These are phyloP conservation scores for Mya arenaria DNA, from an alignment of 1,140 invertebrate genomes.

Conservation along the genomic window DNA sequence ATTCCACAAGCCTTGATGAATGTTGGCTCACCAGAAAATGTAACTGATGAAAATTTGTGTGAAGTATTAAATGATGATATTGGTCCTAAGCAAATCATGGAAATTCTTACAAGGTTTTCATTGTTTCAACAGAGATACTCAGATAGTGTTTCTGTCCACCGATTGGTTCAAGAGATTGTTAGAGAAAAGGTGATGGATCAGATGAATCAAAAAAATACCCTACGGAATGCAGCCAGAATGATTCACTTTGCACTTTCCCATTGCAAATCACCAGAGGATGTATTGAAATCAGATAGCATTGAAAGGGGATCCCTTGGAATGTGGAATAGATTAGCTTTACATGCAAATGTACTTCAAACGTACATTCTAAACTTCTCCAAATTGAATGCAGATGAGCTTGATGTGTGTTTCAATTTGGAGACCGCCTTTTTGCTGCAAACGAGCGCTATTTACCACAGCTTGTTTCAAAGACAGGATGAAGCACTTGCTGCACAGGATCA, in stretches of 20 bases:
- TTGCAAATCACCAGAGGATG: conserved; percentile 15
- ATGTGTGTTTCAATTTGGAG: conserved; percentile 15
- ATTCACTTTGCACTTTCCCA: conserved; percentile 27
- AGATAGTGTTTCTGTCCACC: conserved; percentile 5
- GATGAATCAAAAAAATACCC: neutral
- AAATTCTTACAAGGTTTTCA: conserved; percentile 47
- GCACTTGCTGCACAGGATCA: conserved; percentile 15
- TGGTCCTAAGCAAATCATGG: conserved; percentile 15
- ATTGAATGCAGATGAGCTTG: too few species aligned
- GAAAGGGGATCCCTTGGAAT: neutral
- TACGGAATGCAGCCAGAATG: conserved; percentile 38
- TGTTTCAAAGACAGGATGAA: conserved; percentile 24
- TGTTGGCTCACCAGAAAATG: neutral
- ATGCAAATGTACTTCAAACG: neutral
- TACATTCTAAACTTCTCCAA: neutral
- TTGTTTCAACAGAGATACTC: neutral
- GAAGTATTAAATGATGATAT: neutral
- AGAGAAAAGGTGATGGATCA: conserved; percentile 9
- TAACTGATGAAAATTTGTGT: conserved; percentile 7
- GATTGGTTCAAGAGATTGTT: conserved; percentile 47
- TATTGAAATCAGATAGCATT: conserved; percentile 11
- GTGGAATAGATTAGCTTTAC: neutral
- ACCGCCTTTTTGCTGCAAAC: neutral
- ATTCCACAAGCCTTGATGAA: conserved; percentile 25
- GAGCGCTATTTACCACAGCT: conserved; percentile 12